Evolutionary conservation across 2,888 invertebrate species (phyloP), one percentile per base, ranked within the genome.

Genomic region (Pyralis farinalis): DNA sequence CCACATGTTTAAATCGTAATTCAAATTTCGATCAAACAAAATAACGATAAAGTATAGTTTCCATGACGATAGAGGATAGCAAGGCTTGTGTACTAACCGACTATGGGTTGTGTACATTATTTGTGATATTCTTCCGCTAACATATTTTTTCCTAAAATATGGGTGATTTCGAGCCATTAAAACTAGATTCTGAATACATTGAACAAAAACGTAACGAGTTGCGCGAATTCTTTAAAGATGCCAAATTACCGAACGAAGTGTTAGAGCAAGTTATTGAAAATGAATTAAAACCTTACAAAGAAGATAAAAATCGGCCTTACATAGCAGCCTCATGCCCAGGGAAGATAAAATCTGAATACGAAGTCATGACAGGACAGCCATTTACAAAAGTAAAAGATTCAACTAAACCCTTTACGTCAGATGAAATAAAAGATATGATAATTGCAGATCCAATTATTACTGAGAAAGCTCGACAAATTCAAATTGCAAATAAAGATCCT

Each of bases 291-390:
- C 80, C 77, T 2, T 35, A 77, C 12, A 66, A 49, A 8, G 57
- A 63, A 11, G 58, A 53, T 29, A 49, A 63, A 30, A 42, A 50
- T 7, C 44, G 53, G 29, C 75, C 82, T 10, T 87, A 87, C 32
- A 87, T 88, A 48, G 63, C 75, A 9, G 79, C 87, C n/a, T 79
- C 80, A 1, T 52, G 47, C 12, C 47, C 71, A 8, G 82, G 79
- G 0, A 66, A 71, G 46, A 52, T 79, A 1, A 79, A 74, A 51
- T 71, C 84, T 0, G 87, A 87, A 44, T 80, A 79, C 46, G 87
- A 87, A 51, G 81, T 88, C 3, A 84, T 88, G 87, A 71, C 79
- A 28, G 87, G 87, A 0, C 88, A 88, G 47, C 88, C 88, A 1
- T 88, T 88, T 47, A 83, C 83, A 4, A 51, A 71, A 37, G 50